Base-by-base conservation (phyloP, 2,797 vertebrate genomes). In the Falco columbarius region DNA sequence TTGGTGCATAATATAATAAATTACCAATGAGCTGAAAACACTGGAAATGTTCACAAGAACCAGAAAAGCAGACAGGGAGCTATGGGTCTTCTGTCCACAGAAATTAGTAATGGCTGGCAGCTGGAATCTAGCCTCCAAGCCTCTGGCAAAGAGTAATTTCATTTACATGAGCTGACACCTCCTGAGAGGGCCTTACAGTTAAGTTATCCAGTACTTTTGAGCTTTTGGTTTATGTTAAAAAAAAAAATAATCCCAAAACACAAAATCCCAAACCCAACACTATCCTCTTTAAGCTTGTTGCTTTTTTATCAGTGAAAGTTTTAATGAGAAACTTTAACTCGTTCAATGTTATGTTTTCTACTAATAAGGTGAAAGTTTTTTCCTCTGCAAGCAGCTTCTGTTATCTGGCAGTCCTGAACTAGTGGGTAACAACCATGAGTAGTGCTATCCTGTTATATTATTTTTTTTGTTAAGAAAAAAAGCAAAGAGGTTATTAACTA, bases 261-360 rank as follows among this genome's bases (percentile, higher is more conserved):
- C 40, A 42, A 42, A 42, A 42, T 6, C 13, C 40, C 40, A 14
- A 42, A 42, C 6, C 13, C 14, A 23, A 54, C 34, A 2, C 2
- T 30, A 44, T 80, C 80, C 21, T 68, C 26, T 71, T 92, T 65
- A 75, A 70, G 46, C 14, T 55, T 84, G 7, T 38, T 44, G 9
- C 9, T 75, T 89, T 87, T 88, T 84, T 52, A 81, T 63, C 15
- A 6, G 51, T 12, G 16, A 32, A 79, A 67, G 29, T 71, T 95
- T 86, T 92, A 94, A 90, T 67, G 52, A 86, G 80, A 92, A 93
- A 81, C 13, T 68, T 89, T 81, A 68, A 62, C 49, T 89, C 26
- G 51, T 75, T 75, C 54, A 29, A 3, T 91, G 18, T 36, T 77
- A 74, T n/a, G 4, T 59, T 93, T 75, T 70, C 38, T 81, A 19